Evolutionary conservation across 2,113 vertebrate species (phyloP), one percentile per base, ranked within the genome.

Genomic region (Acanthisitta chloris): DNA sequence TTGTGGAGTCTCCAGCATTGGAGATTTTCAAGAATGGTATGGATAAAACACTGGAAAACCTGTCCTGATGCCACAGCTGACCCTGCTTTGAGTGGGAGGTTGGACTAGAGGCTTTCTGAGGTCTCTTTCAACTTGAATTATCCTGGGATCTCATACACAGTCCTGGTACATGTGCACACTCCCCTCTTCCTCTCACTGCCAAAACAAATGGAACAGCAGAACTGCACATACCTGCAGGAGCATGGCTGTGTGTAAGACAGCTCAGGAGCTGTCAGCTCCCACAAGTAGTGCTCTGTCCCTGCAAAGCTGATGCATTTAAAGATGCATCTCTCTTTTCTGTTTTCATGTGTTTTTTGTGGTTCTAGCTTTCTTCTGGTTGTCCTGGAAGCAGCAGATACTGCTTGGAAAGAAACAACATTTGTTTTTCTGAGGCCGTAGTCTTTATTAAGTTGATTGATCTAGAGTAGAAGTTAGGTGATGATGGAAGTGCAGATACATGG

Each of bases 161-260:
- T 8, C 8, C 8, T 16, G 14, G 20, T 49, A 36, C 2, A 14
- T 51, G 20, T 90, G 19, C 29, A 15, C 16, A 3, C 3, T 0
- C 7, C 12, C 7, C 29, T 1, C 0, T 64, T 18, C 25, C 28
- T 52, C 33, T 86, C 2, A 8, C 31, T 51, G 61, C 34, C 20
- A 26, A 36, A 81, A n/a, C n/a, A 49, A 65, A 34, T n/a, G 20
- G 14, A 72, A 43, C 7, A 43, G 49, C 33, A 33, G 14, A 82
- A 26, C n/a, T 51, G 78, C 31, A 9, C 6, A 0, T 64, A 34
- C 19, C 52, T 88, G 17, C 34, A 72, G 43, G 29, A 28, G 20
- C 1, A 1, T n/a, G 8, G 36, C 33, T 11, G 13, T 17, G 18
- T 81, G 23, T 31, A 14, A 80, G 62, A 11, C 26, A 29, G 13